Conservation (phyloP, 2,113 vertebrate species). For the Corythornis cristatus region DNA sequence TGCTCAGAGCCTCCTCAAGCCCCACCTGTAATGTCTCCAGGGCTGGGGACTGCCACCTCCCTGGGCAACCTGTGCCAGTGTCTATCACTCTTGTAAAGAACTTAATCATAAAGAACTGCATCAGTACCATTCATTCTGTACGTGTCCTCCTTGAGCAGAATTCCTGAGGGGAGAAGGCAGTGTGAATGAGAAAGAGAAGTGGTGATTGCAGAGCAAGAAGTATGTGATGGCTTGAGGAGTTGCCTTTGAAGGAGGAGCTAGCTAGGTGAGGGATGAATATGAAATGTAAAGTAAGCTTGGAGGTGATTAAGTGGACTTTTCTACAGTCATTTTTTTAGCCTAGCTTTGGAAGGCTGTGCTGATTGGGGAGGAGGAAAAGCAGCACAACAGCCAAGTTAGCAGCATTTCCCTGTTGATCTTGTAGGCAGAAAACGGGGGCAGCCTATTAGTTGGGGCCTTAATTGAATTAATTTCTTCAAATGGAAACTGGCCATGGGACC, state of each 20-base stretch:
- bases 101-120: background rate
- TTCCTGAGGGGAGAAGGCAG: background rate
- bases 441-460: background rate
- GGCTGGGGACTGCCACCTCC: no score
- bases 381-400: background rate
- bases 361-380: background rate
- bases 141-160: background rate
- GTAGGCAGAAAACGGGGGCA: background rate
- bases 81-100: no score
- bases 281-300: constrained; percentile 14
- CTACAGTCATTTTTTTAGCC: background rate
- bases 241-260: background rate
- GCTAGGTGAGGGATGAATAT: background rate
- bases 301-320: constrained; percentile 15
- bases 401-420: background rate
- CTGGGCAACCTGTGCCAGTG: no score
- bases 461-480: background rate
- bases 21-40: no score
- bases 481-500: background rate
- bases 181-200: background rate
- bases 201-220: background rate
- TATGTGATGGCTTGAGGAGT: background rate
- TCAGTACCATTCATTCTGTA: background rate
- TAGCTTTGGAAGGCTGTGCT: background rate
- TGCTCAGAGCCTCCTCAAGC: no score